Evolutionary conservation across 1,140 invertebrate species (phyloP).

Genomic region (Plutomurus gul): DNA sequence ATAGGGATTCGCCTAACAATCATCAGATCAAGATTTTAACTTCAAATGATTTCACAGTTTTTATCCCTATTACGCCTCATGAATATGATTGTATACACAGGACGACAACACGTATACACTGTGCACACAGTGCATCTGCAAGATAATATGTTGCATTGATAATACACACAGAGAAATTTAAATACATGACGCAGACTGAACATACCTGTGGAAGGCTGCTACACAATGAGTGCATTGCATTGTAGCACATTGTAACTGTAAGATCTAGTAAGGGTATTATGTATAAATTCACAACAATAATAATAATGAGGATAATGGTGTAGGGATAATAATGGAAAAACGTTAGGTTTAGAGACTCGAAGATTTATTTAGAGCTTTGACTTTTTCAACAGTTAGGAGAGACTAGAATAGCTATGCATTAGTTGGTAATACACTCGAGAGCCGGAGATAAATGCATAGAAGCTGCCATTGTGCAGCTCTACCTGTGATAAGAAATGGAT

Average conservation of each 20-base stretch:
- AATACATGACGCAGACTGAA: no score
- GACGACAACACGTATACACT: no score
- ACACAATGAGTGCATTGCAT: background rate
- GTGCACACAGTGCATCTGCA: no score
- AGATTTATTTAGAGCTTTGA: conserved; percentile 6
- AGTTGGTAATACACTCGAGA: no score
- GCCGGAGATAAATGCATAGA: no score
- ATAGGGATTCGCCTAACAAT: background rate
- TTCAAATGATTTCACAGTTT: background rate
- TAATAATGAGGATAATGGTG: conserved; percentile 18
- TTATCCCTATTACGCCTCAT: background rate
- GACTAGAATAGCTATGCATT: background rate
- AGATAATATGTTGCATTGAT: no score
- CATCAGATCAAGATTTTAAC: background rate
- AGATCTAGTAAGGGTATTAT: background rate
- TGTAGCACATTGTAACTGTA: conserved; percentile 4
- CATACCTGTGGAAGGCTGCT: background rate
- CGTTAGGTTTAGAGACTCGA: conserved; percentile 17
- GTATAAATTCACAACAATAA: conserved; percentile 28
- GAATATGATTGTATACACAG: no score
- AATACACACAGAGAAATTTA: no score
- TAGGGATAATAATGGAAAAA: conserved; percentile 13
- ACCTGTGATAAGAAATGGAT: conserved; percentile 41
- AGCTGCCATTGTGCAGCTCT: no score
- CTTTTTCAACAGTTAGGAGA: conserved; percentile 12